Percentiles rank a stretch among this genome's conserved stretches.
Conservation (phyloP, 2,888 invertebrate species). For the Cenopis cana region DNA sequence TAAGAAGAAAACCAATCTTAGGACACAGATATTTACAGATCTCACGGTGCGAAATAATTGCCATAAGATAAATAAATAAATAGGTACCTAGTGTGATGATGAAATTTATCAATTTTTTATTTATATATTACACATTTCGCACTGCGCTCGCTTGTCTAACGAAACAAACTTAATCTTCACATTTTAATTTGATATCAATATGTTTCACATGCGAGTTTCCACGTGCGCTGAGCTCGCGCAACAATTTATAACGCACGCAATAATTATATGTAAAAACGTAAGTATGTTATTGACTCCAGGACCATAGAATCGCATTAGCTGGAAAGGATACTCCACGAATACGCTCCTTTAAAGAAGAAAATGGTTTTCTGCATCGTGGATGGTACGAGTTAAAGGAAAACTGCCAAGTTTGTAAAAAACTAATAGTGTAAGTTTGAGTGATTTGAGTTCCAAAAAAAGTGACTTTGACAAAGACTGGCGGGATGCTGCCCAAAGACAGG, state of each 20-base stretch:
- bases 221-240: not conserved
- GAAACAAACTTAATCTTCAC: not conserved
- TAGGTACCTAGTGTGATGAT: too few species aligned
- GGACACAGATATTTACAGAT: too few species aligned
- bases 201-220: not conserved
- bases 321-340: not conserved
- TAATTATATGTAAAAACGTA: not conserved
- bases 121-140: not conserved
- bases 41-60: too few species aligned
- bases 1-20: too few species aligned
- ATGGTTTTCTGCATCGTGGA: not conserved
- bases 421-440: not conserved
- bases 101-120: not conserved
- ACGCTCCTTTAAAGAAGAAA: constrained; percentile 1
- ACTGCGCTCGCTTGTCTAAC: not conserved
- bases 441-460: too few species aligned
- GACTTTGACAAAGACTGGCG: too few species aligned
- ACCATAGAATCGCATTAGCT: not conserved
- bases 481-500: too few species aligned
- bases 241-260: not conserved
- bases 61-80: too few species aligned
- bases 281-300: not conserved
- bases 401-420: not conserved
- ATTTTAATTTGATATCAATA: not conserved
- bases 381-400: not conserved